Base-by-base conservation (phyloP, 2,113 vertebrate species). In the Nibea coibor region DNA sequence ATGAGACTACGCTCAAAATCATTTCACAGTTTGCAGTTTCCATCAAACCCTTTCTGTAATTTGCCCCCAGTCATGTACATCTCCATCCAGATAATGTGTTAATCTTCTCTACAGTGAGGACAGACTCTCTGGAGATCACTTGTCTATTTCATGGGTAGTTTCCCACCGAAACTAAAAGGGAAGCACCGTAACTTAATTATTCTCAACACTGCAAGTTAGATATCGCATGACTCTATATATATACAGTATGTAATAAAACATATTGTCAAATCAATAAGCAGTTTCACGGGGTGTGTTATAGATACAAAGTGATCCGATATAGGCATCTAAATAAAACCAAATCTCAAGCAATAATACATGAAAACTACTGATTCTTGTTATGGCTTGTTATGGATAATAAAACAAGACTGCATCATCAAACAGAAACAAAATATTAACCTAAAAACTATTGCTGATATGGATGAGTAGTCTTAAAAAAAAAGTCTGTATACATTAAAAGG, bases 81-180 rank as follows among this genome's bases (percentile, higher is more conserved):
- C 85, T 83, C 80, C 78, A 88, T 86, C 80, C 79, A 83, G 76
- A 86, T 91, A 87, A 87, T 80, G 87, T 88, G 85, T 80, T 91
- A 89, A 93, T 92, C 91, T 81, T 83, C 80, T 89, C 72, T 70
- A 67, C 80, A 72, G 88, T 74, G 59, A 83, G n/a, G 74, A 61
- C 75, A 19, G 68, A 57, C 28, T 81, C 79, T 79, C 83, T 68
- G 28, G 76, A 83, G 88, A 90, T 86, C 71, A 35, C 81, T 83
- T 87, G 85, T 91, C 91, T 86, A 90, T 92, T 92, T 90, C 88
- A 92, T 85, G 89, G 87, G 70, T 85, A 86, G 83, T 87, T 89
- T 90, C 87, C 75, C 88, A 64, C 76, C 70, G 73, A 88, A 84
- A 78, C 48, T 70, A 69, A 85, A 84, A 62, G 39, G 81, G 75